Percentiles rank a stretch among this genome's conserved stretches.
phyloP scores from a whole-genome alignment of 2,888 invertebrate genomes.

The Cephus rjabovi region DNA sequence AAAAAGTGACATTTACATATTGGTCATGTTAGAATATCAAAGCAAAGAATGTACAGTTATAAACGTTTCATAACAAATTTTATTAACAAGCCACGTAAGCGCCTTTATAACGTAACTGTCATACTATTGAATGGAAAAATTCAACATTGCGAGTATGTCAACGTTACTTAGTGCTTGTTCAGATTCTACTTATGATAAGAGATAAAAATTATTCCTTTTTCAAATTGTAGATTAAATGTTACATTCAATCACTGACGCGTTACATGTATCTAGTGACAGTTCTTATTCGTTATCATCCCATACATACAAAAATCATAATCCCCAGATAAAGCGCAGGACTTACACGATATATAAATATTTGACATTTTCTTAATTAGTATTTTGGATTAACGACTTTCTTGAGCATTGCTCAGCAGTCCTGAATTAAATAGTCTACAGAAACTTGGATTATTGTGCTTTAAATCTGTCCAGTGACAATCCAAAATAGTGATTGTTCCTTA shows the following conservation, averaged over 20 bases:
- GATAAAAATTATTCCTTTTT: background rate
- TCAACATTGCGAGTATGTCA: no score
- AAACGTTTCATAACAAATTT: no score
- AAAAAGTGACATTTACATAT: no score
- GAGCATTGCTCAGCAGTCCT: background rate
- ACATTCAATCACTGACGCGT: background rate
- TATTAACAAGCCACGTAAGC: no score
- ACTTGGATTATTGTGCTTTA: background rate
- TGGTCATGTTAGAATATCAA: no score
- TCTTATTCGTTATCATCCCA: background rate
- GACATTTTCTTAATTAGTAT: background rate
- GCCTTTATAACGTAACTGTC: no score
- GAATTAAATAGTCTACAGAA: background rate
- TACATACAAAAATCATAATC: background rate
- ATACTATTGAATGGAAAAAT: no score
- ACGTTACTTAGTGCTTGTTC: no score
- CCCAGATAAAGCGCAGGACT: background rate
- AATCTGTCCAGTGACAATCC: background rate
- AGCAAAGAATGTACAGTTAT: no score
- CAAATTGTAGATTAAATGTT: background rate
- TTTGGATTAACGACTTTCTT: background rate
- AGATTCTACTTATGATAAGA: background rate
- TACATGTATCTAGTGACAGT: background rate
- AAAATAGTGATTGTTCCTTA: background rate
- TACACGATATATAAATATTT: background rate